Evolutionary conservation across 2,797 vertebrate species (phyloP).

Genomic region (Sebastolobus alascanus): DNA sequence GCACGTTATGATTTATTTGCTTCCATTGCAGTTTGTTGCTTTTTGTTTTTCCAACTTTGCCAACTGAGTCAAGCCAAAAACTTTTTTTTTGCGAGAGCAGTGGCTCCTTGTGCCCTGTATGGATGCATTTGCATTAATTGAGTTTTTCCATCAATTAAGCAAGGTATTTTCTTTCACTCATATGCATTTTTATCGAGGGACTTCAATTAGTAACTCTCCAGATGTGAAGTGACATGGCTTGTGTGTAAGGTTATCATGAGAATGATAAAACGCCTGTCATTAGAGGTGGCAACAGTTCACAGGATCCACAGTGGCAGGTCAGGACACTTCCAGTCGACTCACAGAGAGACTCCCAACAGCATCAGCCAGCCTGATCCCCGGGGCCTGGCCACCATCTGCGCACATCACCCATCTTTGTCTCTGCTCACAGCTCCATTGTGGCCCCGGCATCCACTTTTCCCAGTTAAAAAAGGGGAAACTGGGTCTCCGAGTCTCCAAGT

Average conservation of each 20-base stretch:
- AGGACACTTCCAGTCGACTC: slow-evolving; percentile 39
- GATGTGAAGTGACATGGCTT: not conserved
- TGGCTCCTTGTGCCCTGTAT: not conserved
- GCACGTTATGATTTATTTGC: too few relatives aligned
- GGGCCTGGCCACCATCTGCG: slow-evolving; percentile 64
- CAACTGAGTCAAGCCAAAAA: not conserved
- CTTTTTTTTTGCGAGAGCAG: too few relatives aligned
- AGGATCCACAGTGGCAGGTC: slow-evolving; percentile 43
- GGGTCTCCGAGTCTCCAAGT: slow-evolving; percentile 71
- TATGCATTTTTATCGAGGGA: not conserved
- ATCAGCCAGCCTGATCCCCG: slow-evolving; percentile 28
- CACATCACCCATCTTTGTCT: slow-evolving; percentile 69
- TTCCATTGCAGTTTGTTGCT: not conserved
- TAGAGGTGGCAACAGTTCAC: slow-evolving; percentile 50
- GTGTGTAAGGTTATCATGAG: slow-evolving; percentile 39
- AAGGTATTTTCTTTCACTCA: not conserved
- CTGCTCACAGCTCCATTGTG: slow-evolving; percentile 33
- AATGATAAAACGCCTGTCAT: slow-evolving; percentile 67
- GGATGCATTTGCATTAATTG: not conserved
- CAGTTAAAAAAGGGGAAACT: slow-evolving; percentile 63
- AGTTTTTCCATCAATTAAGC: not conserved
- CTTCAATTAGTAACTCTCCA: slow-evolving; percentile 1
- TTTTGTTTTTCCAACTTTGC: not conserved
- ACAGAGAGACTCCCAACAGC: slow-evolving; percentile 39
- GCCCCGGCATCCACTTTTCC: slow-evolving; percentile 41